Evolutionary conservation across 1,140 invertebrate species (phyloP).

Genomic region (Drosophila paulistorum): DNA sequence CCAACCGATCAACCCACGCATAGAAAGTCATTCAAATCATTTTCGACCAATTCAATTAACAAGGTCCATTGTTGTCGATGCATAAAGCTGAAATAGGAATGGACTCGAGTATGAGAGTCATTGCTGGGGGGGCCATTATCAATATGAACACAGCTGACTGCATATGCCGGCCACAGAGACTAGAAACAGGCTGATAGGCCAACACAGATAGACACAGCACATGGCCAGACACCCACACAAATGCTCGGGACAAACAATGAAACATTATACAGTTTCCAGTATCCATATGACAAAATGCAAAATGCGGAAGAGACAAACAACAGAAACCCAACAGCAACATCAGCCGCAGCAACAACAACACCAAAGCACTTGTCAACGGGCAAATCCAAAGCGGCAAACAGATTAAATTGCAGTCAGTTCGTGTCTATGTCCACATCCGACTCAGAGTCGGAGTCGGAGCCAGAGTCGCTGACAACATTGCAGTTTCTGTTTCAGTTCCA

Average conservation of each 20-base stretch:
- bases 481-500: slow-evolving; percentile 5
- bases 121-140: slow-evolving; percentile 45
- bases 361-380: slow-evolving; percentile 55
- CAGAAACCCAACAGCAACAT: slow-evolving; percentile 9
- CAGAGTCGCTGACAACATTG: slow-evolving; percentile 7
- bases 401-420: slow-evolving; percentile 62
- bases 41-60: slow-evolving; percentile 68
- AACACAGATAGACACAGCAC: not conserved
- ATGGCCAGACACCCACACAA: slow-evolving; percentile 6
- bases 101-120: slow-evolving; percentile 5
- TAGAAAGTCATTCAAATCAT: slow-evolving; percentile 48
- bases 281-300: slow-evolving; percentile 24
- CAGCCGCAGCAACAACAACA: slow-evolving; percentile 14
- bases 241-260: slow-evolving; percentile 39
- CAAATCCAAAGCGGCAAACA: slow-evolving; percentile 36
- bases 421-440: slow-evolving; percentile 17
- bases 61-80: slow-evolving; percentile 56
- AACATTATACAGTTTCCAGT: slow-evolving; percentile 39
- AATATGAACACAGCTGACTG: slow-evolving; percentile 34
- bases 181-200: slow-evolving; percentile 8
- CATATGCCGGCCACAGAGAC: not conserved
- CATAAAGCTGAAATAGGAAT: not conserved
- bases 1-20: slow-evolving; percentile 52
- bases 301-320: slow-evolving; percentile 28
- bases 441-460: slow-evolving; percentile 1